Conservation (phyloP, 1,140 invertebrate genomes). For the Agrypnia vestita region DNA sequence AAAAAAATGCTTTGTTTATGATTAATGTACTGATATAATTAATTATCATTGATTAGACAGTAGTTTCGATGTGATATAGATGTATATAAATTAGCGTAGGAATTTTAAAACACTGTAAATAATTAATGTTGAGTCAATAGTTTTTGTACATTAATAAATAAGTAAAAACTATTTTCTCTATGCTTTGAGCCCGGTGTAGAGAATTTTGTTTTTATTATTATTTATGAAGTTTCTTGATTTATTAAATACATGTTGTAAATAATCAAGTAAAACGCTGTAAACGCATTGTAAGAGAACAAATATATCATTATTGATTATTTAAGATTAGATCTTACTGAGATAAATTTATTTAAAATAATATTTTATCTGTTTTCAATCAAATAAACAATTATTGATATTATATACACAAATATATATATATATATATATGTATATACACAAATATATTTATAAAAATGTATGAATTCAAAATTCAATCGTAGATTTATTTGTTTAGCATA, state of each 20-base stretch:
- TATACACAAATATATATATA: no score
- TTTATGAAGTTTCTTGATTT: background rate
- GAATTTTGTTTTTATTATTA: conserved; percentile 27
- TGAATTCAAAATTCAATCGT: no score
- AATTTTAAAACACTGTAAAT: background rate
- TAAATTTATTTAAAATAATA: background rate
- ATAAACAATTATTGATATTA: no score
- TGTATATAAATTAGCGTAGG: background rate
- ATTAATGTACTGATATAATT: background rate
- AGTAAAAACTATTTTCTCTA: conserved; percentile 29
- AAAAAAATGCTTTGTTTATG: background rate
- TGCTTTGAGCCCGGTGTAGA: conserved; percentile 33
- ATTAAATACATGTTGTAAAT: no score
- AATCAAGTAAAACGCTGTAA: no score
- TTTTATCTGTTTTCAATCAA: no score
- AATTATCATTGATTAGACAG: background rate
- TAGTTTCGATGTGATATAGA: conserved; percentile 10
- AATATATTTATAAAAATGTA: no score
- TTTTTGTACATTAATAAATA: conserved; percentile 2
- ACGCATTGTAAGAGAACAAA: background rate
- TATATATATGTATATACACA: no score
- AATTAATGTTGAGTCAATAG: no score
- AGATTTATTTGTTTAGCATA: no score
- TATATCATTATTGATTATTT: background rate
- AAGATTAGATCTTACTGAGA: background rate